Percentiles rank a stretch among this genome's conserved stretches.
Evolutionary conservation across 2,113 vertebrate genomes (phyloP).

Genomic region (Acanthochromis polyacanthus): DNA sequence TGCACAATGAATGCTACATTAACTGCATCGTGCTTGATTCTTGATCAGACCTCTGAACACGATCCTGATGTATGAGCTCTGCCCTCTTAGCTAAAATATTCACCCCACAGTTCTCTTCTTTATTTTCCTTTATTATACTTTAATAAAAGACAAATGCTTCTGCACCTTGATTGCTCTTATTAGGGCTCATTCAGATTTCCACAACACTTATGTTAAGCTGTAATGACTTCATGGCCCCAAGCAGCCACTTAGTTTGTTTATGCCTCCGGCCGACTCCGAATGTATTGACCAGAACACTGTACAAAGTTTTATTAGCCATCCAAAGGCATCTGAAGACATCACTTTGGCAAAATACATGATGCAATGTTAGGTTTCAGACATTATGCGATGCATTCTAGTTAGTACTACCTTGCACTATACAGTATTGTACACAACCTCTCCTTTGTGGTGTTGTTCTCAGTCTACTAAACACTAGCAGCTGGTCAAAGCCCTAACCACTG

Average conservation of each 20-base stretch:
- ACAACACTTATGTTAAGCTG: neutral
- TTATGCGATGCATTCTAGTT: constrained; percentile 7
- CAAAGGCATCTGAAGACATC: constrained; percentile 6
- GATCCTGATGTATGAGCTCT: no score
- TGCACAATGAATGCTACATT: no score
- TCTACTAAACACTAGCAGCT: neutral
- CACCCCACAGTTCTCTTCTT: no score
- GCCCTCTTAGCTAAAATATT: no score
- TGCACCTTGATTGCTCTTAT: no score
- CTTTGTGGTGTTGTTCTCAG: neutral
- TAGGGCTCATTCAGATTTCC: no score
- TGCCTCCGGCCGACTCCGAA: constrained; percentile 5
- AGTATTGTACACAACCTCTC: neutral
- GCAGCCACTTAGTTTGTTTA: constrained; percentile 39
- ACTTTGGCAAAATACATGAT: neutral
- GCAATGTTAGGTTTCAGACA: constrained; percentile 6
- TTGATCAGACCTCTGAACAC: no score
- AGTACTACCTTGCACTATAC: neutral
- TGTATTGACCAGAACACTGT: constrained; percentile 6
- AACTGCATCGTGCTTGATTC: no score
- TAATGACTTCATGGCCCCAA: constrained; percentile 8
- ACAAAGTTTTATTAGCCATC: constrained; percentile 12
- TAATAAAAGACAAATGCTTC: no score
- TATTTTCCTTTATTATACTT: no score
- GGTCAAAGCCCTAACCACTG: neutral